A percentile compares a stretch with the other conserved stretches of the same genome.
Conservation (phyloP, 2,113 vertebrate species). For the Aythya baeri region DNA sequence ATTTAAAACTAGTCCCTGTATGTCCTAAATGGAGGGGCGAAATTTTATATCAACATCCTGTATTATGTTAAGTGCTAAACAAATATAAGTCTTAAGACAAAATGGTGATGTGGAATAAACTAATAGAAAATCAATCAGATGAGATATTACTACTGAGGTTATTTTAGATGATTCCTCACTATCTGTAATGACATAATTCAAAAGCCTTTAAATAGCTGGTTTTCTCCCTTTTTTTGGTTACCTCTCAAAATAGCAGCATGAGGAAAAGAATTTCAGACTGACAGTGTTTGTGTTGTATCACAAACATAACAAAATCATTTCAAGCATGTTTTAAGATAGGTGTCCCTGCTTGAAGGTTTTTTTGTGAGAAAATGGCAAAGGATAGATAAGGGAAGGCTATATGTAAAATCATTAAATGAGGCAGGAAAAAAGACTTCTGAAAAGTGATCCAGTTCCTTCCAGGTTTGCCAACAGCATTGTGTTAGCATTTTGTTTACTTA, state of each 20-base stretch:
- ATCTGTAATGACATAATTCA: not conserved
- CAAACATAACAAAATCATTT: slow-evolving; percentile 35
- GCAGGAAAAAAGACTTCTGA: not conserved
- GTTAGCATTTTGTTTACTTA: not conserved
- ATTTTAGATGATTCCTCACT: not conserved
- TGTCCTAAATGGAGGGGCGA: slow-evolving; percentile 11
- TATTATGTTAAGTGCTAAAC: not conserved
- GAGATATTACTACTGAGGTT: slow-evolving; percentile 14
- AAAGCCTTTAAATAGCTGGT: slow-evolving; percentile 12
- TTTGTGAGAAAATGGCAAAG: not conserved
- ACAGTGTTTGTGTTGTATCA: not conserved
- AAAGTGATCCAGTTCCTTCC: not conserved
- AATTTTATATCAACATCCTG: not conserved
- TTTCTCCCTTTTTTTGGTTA: not conserved
- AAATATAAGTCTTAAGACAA: slow-evolving; percentile 28
- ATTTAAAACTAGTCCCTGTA: not conserved
- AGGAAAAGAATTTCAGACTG: slow-evolving; percentile 24
- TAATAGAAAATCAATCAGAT: slow-evolving; percentile 21
- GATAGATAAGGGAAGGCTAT: not conserved
- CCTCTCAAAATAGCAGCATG: slow-evolving; percentile 31
- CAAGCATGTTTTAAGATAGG: not conserved
- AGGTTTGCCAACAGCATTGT: not conserved
- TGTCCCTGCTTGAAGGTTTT: not conserved
- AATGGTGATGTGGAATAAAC: not conserved
- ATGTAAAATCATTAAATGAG: not conserved